Evolutionary conservation across 2,797 vertebrate species (phyloP).

Genomic region (Serranus cabrilla): DNA sequence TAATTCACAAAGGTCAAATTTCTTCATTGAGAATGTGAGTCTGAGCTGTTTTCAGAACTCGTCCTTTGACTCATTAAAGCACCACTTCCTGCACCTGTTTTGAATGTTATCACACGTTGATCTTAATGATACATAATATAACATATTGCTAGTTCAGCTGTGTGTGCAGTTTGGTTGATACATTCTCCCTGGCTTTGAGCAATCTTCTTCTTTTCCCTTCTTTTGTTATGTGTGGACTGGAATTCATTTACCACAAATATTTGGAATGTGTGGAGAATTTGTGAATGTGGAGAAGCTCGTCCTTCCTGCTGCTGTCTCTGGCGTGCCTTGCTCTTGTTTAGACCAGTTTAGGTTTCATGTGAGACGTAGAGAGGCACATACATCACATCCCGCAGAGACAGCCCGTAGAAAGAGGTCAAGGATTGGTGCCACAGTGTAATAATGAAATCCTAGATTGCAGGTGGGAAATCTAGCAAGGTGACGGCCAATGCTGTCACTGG

Average conservation of each 20-base stretch:
- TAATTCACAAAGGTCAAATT: constrained; percentile 36
- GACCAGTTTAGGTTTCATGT: constrained; percentile 40
- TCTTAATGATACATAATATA: constrained; percentile 43
- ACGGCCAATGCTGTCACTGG: constrained; percentile 20
- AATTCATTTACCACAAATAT: constrained; percentile 49
- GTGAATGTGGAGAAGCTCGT: constrained; percentile 38
- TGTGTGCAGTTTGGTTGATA: constrained; percentile 27
- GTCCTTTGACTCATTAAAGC: constrained; percentile 8
- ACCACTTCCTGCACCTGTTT: no score
- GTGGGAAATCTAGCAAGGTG: constrained; percentile 45
- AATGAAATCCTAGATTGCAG: constrained; percentile 54
- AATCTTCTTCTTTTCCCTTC: background rate
- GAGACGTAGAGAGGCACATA: constrained; percentile 9
- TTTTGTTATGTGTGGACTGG: background rate
- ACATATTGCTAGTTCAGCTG: constrained; percentile 22
- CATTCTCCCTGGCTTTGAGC: constrained; percentile 22
- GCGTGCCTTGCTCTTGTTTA: constrained; percentile 7
- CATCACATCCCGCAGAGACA: constrained; percentile 31
- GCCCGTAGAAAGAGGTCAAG: constrained; percentile 51
- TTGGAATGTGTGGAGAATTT: constrained; percentile 58
- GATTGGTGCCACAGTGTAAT: constrained; percentile 36
- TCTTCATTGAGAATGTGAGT: constrained; percentile 17
- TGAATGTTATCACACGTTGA: constrained; percentile 29
- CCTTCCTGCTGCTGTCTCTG: constrained; percentile 15
- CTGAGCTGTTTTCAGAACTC: constrained; percentile 27